Base-by-base conservation (phyloP, 1,140 invertebrate species). In the Galleria mellonella region DNA sequence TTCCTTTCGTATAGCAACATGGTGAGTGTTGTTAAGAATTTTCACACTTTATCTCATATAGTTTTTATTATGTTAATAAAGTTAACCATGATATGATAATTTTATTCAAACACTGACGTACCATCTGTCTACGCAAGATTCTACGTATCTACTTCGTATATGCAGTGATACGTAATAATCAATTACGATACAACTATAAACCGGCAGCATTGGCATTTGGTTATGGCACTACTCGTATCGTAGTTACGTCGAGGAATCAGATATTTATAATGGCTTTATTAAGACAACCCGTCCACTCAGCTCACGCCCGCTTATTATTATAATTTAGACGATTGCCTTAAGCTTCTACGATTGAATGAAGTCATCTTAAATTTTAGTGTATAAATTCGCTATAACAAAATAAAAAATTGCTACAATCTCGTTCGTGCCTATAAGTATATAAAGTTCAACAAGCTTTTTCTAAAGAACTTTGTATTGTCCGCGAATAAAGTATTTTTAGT, bases 261-360 rank as follows among this genome's bases (percentile, higher is more conserved):
- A 77, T 77, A 74, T 85, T 72, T 82, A 77, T 83, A 83, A 85
- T 85, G 75, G 72, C 82, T 85, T 85, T 85, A 85, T 85, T 79
- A 83, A 82, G 73, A 73, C 69, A 58, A 60, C 61, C 68, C 60
- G 71, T 74, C 65, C 67, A 55, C 56, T 61, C 66, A 72, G 74
- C 68, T 79, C 76, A 74, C 78, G 73, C 82, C 81, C 81, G 68
- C 66, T 83, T 85, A 85, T 85, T 84, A 82, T 83, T 78, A 83
- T 85, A 85, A 84, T 84, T 83, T 81, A 83, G 77, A 81, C 75
- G 76, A 76, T 76, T 81, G 78, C 81, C 78, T 62, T 83, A 82
- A 83, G 81, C 73, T 69, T 53, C 58, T 44, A 51, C 54, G 62
- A 51, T 48, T 54, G 63, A 82, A 85, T 85, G 77, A 85, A 85